A percentile compares a stretch with the other conserved stretches of the same genome.
Conservation (phyloP, 1,140 invertebrate species). For the Battus philenor region DNA sequence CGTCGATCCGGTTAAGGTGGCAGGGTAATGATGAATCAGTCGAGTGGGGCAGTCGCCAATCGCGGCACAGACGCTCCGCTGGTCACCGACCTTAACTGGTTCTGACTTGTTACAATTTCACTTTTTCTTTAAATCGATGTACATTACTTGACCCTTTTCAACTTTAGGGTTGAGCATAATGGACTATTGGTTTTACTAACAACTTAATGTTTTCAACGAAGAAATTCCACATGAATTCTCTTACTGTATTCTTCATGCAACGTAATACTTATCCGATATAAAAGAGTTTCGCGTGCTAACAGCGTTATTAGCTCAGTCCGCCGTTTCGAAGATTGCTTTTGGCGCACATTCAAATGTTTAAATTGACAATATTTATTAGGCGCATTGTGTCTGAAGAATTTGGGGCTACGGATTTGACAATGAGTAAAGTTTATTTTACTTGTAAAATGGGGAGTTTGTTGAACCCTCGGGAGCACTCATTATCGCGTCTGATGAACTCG, state of each 20-base stretch:
- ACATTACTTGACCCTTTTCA: constrained; percentile 21
- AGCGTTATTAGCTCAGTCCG: constrained; percentile 12
- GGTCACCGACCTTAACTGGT: constrained; percentile 68
- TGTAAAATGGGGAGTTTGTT: constrained; percentile 67
- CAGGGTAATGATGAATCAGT: constrained; percentile 56
- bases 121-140: constrained; percentile 50
- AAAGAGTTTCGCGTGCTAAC: constrained; percentile 5
- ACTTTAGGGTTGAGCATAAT: background rate
- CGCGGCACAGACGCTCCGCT: constrained; percentile 43
- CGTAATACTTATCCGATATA: too few relatives aligned
- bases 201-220: too few relatives aligned
- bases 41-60: constrained; percentile 47
- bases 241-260: too few relatives aligned
- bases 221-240: too few relatives aligned
- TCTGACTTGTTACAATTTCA: constrained; percentile 70
- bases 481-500: constrained; percentile 70
- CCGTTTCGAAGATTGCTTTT: constrained; percentile 25
- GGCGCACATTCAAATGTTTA: constrained; percentile 33
- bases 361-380: constrained; percentile 31
- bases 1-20: constrained; percentile 30
- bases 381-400: constrained; percentile 31
- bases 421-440: constrained; percentile 45
- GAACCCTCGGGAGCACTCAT: constrained; percentile 68
- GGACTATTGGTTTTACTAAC: too few relatives aligned
- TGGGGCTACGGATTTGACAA: constrained; percentile 45